These are phyloP conservation scores for Stenolophus ochropezus DNA, from an alignment of 2,888 invertebrate genomes.

Conservation along the genomic window DNA sequence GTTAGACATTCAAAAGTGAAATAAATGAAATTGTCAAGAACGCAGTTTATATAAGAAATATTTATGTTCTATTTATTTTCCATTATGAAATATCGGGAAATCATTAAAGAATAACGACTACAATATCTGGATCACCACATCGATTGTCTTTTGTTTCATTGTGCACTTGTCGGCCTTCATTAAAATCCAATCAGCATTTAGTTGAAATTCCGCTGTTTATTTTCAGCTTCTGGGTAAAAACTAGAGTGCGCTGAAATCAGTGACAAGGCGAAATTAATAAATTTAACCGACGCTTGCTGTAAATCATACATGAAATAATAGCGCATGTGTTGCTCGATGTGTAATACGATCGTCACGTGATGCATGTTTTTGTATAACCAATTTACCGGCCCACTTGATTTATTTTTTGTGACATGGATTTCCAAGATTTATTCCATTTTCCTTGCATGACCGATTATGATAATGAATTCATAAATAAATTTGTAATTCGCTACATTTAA, in stretches of 20 bases:
- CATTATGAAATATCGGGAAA: too few species aligned
- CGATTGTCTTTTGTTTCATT: conserved; percentile 19
- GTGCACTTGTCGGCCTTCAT: conserved; percentile 1
- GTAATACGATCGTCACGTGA: conserved; percentile 34
- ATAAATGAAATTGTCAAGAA: too few species aligned
- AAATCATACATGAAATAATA: conserved; percentile 43
- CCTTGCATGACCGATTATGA: not conserved
- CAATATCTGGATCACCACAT: not conserved
- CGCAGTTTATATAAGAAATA: too few species aligned
- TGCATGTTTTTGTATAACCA: conserved; percentile 40
- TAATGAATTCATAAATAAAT: not conserved
- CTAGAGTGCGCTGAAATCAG: not conserved
- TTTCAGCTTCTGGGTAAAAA: conserved; percentile 29
- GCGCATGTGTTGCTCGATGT: conserved; percentile 35
- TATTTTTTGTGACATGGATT: conserved; percentile 28
- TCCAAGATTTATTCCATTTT: not conserved
- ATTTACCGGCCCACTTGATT: conserved; percentile 32
- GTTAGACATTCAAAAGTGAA: too few species aligned
- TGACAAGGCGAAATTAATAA: conserved; percentile 37
- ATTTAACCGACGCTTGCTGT: conserved; percentile 11
- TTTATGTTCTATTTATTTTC: too few species aligned
- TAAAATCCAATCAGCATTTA: conserved; percentile 31
- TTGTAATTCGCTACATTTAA: too few species aligned
- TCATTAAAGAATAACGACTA: too few species aligned
- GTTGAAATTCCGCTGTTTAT: conserved; percentile 30